phyloP scores from a whole-genome alignment of 2,888 invertebrate species.

The Polydrusus tereticollis region DNA sequence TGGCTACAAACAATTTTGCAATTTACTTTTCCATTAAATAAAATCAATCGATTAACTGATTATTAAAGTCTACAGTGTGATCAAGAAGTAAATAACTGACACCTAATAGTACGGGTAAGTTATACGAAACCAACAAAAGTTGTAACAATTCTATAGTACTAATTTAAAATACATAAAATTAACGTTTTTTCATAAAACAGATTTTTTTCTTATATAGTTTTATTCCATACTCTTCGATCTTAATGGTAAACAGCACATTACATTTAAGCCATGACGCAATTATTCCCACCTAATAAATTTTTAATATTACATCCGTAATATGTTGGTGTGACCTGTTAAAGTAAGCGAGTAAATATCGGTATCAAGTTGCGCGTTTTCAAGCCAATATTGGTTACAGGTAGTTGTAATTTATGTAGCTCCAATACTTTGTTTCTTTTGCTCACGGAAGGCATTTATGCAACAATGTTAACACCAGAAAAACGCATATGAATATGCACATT shows the following conservation, averaged over 20 bases:
- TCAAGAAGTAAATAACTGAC: not conserved
- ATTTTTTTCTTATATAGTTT: too few species aligned
- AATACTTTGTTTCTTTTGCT: slow-evolving; percentile 40
- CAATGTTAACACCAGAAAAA: slow-evolving; percentile 30
- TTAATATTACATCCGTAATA: slow-evolving; percentile 34
- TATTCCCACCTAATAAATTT: slow-evolving; percentile 37
- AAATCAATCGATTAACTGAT: slow-evolving; percentile 9
- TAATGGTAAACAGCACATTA: too few species aligned
- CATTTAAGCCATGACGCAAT: not conserved
- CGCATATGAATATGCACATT: not conserved
- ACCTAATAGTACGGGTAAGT: not conserved
- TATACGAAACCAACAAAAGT: too few species aligned
- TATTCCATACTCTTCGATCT: too few species aligned
- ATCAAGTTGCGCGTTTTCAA: slow-evolving; percentile 41
- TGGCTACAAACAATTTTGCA: slow-evolving; percentile 22
- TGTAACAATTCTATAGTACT: too few species aligned
- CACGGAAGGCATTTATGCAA: slow-evolving; percentile 42
- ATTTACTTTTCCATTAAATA: slow-evolving; percentile 18
- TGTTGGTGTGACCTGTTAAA: slow-evolving; percentile 40
- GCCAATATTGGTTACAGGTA: slow-evolving; percentile 43
- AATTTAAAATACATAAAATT: too few species aligned
- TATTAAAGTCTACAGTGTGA: not conserved
- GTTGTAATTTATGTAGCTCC: slow-evolving; percentile 38
- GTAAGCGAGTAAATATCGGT: slow-evolving; percentile 42
- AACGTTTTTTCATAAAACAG: too few species aligned